phyloP scores from a whole-genome alignment of 2,113 vertebrate species.

The Prinia subflava region DNA sequence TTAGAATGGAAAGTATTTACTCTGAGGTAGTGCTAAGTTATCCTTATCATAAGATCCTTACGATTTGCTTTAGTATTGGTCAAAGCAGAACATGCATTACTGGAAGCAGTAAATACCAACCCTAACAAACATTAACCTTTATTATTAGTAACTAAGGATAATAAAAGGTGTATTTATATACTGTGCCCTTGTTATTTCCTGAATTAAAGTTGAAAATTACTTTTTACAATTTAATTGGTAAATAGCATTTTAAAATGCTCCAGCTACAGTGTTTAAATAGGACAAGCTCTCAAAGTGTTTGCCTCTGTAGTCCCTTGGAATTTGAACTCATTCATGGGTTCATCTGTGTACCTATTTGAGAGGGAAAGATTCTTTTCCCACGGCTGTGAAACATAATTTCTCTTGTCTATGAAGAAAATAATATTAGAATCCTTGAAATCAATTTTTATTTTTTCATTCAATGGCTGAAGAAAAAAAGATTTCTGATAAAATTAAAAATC shows the following conservation, averaged over 20 bases:
- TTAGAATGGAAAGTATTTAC: neutral
- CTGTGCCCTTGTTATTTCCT: neutral
- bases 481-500: neutral
- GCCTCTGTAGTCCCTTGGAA: neutral
- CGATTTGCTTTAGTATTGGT: neutral
- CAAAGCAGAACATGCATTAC: neutral
- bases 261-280: constrained; percentile 1
- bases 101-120: constrained; percentile 43
- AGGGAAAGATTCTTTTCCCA: neutral
- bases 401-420: neutral
- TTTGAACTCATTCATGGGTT: neutral
- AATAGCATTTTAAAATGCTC: constrained; percentile 3
- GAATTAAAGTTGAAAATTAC: constrained; percentile 37
- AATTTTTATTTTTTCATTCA: neutral
- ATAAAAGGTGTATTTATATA: neutral
- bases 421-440: neutral
- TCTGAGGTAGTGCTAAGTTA: neutral
- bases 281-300: neutral
- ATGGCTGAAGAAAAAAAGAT: neutral
- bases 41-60: neutral
- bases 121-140: constrained; percentile 51
- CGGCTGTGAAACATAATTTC: neutral
- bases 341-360: neutral
- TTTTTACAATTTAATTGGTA: constrained; percentile 37
- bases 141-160: neutral